Base-by-base conservation (phyloP, 1,140 invertebrate genomes). In the Nomia melanderi region DNA sequence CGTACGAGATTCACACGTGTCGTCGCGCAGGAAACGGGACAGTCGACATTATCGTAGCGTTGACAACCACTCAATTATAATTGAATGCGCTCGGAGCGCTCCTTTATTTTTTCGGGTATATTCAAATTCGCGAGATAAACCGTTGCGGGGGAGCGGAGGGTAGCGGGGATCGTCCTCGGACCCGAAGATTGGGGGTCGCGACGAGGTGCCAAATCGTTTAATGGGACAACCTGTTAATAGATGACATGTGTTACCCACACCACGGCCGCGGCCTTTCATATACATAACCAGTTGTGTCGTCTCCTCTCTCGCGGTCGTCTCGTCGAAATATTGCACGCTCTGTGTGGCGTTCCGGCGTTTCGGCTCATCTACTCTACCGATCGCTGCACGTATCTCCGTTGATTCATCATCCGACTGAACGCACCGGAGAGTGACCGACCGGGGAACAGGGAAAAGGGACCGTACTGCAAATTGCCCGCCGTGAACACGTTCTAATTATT, bases 11-110 rank as follows among this genome's bases (percentile, higher is more conserved):
- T 82, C 81, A 69, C 81, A 64, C 75, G 81, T 79, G 80, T 83
- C 70, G 80, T 74, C 80, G 80, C 70, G 76, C 75, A 76, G 60
- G 54, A 66, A 50, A 83, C 73, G 71, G 31, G 57, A 31, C 31
- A 59, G 57, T 71, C 62, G 78, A 83, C 77, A 64, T 88, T 88
- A 86, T 87, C 85, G 80, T 71, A 70, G 50, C 75, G 82, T 80
- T 86, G 87, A 88, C 87, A 88, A 83, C 73, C 82, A 53, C 84
- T 87, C 85, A 88, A 88, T 88, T 88, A 88, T 87, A 88, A 88
- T 84, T 86, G 86, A 87, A 86, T 73, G 73, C 63, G 50, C 57
- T 63, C 44, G 14, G 1, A 4, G 56, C 5, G 50, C 59, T 70
- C 72, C 71, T 78, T 86, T 79, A 47, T 81, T 83, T 85, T 20